phyloP scores from a whole-genome alignment of 2,888 invertebrate species.

The Tetragonula carbonaria region DNA sequence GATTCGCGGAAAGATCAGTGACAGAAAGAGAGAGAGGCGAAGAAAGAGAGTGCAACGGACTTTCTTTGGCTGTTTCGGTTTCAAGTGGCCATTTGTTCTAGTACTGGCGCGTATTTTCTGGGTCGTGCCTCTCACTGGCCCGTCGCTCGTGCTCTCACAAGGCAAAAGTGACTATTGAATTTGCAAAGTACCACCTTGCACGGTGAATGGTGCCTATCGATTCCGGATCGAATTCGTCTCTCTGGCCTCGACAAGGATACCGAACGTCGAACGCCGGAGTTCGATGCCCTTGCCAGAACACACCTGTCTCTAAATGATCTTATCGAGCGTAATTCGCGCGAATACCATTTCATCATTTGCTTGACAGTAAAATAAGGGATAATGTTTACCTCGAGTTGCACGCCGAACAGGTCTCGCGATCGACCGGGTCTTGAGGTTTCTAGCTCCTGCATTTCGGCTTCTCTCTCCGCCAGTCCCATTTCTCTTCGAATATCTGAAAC shows the following conservation, averaged over 20 bases:
- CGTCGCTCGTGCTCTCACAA: constrained; percentile 50
- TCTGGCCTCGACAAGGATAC: constrained; percentile 57
- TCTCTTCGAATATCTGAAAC: constrained; percentile 66
- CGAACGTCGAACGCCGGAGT: constrained; percentile 20
- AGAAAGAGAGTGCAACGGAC: constrained; percentile 59
- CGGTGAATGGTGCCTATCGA: constrained; percentile 64
- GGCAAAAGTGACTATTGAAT: constrained; percentile 70
- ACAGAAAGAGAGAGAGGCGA: constrained; percentile 43
- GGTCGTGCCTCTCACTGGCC: constrained; percentile 77
- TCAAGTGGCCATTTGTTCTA: constrained; percentile 63
- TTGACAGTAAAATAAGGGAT: neutral
- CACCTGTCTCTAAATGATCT: neutral
- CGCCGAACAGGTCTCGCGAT: constrained; percentile 87
- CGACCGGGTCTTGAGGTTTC: constrained; percentile 84
- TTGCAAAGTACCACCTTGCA: constrained; percentile 47
- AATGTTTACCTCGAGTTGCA: constrained; percentile 86
- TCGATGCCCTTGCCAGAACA: neutral
- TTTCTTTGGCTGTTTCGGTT: constrained; percentile 70
- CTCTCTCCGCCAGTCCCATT: constrained; percentile 81
- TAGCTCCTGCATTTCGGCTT: constrained; percentile 80
- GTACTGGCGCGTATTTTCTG: constrained; percentile 63
- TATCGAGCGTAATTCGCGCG: neutral
- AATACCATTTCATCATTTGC: neutral
- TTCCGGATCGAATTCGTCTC: constrained; percentile 57
- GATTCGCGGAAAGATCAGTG: neutral